These are phyloP conservation scores for Oscheius sp. DNA, from an alignment of 2,888 invertebrate species.

Conservation along the genomic window DNA sequence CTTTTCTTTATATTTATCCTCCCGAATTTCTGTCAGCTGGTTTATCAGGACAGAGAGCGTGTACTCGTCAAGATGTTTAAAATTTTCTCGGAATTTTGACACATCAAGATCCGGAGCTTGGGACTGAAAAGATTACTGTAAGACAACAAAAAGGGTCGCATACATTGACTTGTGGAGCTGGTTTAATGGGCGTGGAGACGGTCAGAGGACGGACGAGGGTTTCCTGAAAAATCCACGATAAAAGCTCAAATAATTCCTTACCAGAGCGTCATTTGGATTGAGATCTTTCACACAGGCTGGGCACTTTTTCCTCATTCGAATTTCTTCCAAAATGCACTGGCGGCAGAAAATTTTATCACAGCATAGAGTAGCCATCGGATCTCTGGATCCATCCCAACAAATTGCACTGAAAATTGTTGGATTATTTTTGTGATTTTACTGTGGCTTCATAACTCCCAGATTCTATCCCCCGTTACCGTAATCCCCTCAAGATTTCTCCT, in stretches of 20 bases:
- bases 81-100: not conserved
- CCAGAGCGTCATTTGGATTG: no score
- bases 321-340: not conserved
- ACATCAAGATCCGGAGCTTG: not conserved
- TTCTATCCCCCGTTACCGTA: no score
- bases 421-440: no score
- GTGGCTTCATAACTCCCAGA: no score
- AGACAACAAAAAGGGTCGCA: not conserved
- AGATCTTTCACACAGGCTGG: not conserved
- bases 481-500: not conserved
- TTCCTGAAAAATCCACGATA: no score
- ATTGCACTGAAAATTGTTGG: constrained; percentile 14
- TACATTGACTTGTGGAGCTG: not conserved
- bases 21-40: not conserved
- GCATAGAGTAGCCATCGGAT: constrained; percentile 1
- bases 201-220: not conserved
- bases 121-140: no score
- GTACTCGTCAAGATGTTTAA: not conserved
- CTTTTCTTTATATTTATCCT: not conserved
- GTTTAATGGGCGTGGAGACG: not conserved
- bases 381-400: constrained; percentile 7
- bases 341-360: constrained; percentile 12
- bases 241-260: no score
- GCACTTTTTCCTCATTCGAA: not conserved
- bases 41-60: not conserved